These are phyloP conservation scores for Garrulus glandarius DNA, from an alignment of 2,797 vertebrate genomes.

Conservation along the genomic window DNA sequence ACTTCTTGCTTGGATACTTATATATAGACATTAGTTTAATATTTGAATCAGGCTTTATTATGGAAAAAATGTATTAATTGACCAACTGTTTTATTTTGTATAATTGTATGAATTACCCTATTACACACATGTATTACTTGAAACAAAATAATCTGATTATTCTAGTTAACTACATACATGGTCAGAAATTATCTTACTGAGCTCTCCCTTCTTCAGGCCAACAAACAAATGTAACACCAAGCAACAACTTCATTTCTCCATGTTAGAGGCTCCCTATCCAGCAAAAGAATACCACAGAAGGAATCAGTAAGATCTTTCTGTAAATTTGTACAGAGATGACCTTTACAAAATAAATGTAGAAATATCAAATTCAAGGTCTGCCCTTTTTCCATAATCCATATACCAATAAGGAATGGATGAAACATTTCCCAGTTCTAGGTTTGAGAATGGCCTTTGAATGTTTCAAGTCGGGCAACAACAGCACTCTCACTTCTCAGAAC, in stretches of 20 bases:
- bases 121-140: not conserved
- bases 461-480: not conserved
- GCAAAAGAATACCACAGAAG: not conserved
- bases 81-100: not conserved
- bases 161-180: not conserved
- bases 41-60: not conserved
- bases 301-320: not conserved
- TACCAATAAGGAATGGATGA: not conserved
- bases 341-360: not conserved
- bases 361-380: not conserved
- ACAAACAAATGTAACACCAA: not conserved
- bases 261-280: not conserved
- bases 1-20: not conserved
- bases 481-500: not conserved
- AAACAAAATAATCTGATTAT: not conserved
- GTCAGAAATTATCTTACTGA: not conserved
- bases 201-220: not conserved
- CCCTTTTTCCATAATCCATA: not conserved
- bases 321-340: not conserved
- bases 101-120: not conserved
- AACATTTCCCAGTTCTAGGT: not conserved
- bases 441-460: not conserved
- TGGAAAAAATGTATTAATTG: not conserved
- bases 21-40: not conserved
- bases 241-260: not conserved